Percentiles rank a stretch among this genome's conserved stretches.
These are phyloP conservation scores for Drosophila imparisetae DNA, from an alignment of 2,888 invertebrate genomes.

Conservation along the genomic window DNA sequence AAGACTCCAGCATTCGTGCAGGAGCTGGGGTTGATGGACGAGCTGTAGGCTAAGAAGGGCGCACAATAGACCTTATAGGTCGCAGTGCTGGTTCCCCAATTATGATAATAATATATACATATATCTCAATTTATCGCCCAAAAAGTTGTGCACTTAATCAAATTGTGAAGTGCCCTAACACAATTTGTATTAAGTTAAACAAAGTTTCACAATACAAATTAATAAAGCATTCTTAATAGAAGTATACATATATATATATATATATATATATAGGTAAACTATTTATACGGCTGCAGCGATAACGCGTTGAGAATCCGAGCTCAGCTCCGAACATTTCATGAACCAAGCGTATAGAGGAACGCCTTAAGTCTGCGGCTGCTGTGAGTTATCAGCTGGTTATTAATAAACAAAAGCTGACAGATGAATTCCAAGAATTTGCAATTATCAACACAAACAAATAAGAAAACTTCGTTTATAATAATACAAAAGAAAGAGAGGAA, in stretches of 20 bases:
- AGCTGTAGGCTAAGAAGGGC: too few species aligned
- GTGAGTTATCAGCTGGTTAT: background rate
- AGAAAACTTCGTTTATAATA: background rate
- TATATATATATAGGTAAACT: background rate
- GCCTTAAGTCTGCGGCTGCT: background rate
- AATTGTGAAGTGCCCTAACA: background rate
- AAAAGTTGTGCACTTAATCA: background rate
- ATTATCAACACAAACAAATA: background rate
- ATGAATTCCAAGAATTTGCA: background rate
- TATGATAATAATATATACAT: background rate
- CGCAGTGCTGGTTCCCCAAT: too few species aligned
- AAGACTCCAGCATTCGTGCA: too few species aligned
- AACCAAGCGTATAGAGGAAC: background rate
- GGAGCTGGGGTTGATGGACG: too few species aligned
- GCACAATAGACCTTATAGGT: too few species aligned
- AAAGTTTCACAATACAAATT: background rate
- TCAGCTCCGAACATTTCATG: background rate
- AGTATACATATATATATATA: too few species aligned
- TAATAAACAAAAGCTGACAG: background rate
- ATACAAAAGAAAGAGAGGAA: background rate
- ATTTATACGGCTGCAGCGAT: background rate
- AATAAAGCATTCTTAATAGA: background rate
- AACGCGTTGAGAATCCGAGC: background rate
- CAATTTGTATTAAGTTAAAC: background rate
- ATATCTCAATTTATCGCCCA: background rate